Base-by-base conservation (phyloP, 2,888 invertebrate genomes). In the Drosophila mulleri region DNA sequence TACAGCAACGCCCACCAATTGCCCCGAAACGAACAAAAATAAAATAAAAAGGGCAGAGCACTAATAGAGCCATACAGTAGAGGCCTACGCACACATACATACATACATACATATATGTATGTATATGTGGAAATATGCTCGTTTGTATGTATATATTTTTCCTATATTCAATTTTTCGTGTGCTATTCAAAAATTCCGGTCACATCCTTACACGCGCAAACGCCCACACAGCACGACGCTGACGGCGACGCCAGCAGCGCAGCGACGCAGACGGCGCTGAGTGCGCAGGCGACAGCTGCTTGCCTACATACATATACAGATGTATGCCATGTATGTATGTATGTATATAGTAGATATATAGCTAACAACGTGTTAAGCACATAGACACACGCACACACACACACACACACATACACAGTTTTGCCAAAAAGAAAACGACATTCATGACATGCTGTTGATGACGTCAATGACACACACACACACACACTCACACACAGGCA, bases 391-490 rank as follows among this genome's bases (percentile, higher is more conserved):
- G 64, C 41, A 73, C 29, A 12, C 35, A 37, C 35, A 45, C 35
- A 35, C 44, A 54, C 66, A 65, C 42, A 74, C 42, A 60, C 32
- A 39, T n/a, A 48, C 14, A 63, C 12, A 63, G 7, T 35, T 41
- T 53, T 67, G 69, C 68, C 66, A 50, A 45, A 20, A 68, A 86
- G 76, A 79, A 67, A 64, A 61, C 64, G 59, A 82, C 82, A 88
- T 88, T 90, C 90, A 88, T 88, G 90, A 88, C 87, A 90, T 88
- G 87, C 82, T 90, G 87, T 82, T 90, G 87, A 88, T 88, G 87
- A 88, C 87, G 87, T 88, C 87, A 88, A 88, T 88, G 87, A 70
- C 73, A 76, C 75, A 65, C 61, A 75, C 60, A 75, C 37, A 68
- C 53, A 62, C 39, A 50, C 45, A 70, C 42, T 71, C 20, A 56